Evolutionary conservation across 2,888 invertebrate genomes (phyloP).

Genomic region (Lasioglossum figueresi): DNA sequence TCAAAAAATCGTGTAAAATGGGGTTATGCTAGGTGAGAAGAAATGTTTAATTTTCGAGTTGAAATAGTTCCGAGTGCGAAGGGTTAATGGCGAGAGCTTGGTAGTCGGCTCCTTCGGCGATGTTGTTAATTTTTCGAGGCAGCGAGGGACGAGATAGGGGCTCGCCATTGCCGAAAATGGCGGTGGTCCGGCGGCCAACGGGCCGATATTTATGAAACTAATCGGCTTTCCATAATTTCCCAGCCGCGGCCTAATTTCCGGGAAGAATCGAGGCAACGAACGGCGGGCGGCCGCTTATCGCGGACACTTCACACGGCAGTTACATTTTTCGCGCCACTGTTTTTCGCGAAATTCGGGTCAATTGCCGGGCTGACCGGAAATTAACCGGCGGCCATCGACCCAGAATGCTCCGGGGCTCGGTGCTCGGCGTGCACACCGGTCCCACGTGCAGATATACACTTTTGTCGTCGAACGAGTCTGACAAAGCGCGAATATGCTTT

Average conservation of each 20-base stretch:
- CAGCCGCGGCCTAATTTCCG: constrained; percentile 23
- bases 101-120: background rate
- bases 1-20: too few relatives aligned
- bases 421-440: background rate
- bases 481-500: background rate
- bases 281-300: constrained; percentile 32
- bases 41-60: too few relatives aligned
- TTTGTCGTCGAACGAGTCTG: background rate
- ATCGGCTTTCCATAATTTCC: constrained; percentile 48
- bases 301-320: constrained; percentile 14
- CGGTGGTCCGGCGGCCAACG: constrained; percentile 1
- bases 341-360: constrained; percentile 17
- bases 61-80: too few relatives aligned
- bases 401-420: background rate
- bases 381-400: constrained; percentile 17
- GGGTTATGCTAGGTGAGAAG: too few relatives aligned
- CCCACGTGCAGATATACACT: background rate
- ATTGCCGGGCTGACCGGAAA: constrained; percentile 5
- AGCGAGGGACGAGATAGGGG: background rate
- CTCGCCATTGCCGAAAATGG: background rate
- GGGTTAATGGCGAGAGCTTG: background rate
- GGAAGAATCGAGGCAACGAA: constrained; percentile 40
- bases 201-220: constrained; percentile 39
- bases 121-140: background rate
- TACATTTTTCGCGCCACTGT: constrained; percentile 20